phyloP scores from a whole-genome alignment of 2,797 vertebrate species.

The Chelon auratus region DNA sequence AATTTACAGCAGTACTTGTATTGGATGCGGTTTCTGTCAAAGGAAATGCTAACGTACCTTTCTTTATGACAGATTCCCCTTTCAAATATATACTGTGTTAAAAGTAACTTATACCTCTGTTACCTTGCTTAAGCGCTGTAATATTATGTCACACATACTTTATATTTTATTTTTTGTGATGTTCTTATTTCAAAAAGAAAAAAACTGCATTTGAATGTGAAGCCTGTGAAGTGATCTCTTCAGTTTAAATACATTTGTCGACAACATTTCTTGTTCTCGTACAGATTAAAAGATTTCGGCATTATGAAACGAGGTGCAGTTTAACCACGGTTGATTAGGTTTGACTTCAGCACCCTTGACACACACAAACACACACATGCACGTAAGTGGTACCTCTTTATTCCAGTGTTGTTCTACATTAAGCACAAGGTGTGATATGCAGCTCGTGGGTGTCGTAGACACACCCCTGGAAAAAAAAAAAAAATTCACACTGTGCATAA shows the following conservation, averaged over 20 bases:
- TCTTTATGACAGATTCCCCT: not conserved
- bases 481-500: too few relatives aligned
- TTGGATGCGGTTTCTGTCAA: not conserved
- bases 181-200: too few relatives aligned
- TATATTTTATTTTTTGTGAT: not conserved
- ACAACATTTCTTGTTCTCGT: not conserved
- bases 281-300: not conserved
- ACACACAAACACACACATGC: too few relatives aligned
- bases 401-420: too few relatives aligned
- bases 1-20: not conserved
- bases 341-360: too few relatives aligned
- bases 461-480: too few relatives aligned
- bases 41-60: not conserved
- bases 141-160: not conserved
- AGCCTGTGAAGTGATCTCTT: not conserved
- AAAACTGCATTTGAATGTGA: not conserved
- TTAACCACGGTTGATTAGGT: too few relatives aligned
- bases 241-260: not conserved
- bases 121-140: not conserved
- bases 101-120: not conserved
- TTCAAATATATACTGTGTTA: not conserved
- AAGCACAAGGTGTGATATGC: too few relatives aligned
- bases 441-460: too few relatives aligned
- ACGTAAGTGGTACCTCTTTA: too few relatives aligned
- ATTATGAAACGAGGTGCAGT: not conserved